phyloP scores from a whole-genome alignment of 2,113 vertebrate species.

The Hassar affinis region DNA sequence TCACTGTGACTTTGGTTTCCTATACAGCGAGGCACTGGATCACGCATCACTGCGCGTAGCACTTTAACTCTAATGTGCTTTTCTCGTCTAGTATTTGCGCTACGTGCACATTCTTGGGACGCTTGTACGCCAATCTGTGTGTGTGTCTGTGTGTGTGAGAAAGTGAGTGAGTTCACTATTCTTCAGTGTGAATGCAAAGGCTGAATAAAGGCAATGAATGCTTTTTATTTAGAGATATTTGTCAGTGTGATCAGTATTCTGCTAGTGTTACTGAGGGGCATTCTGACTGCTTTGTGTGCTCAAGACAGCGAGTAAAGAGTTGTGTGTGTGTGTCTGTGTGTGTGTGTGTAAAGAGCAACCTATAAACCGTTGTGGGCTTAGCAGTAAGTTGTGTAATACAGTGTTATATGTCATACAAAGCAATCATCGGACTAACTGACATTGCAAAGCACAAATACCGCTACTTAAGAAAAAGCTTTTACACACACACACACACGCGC shows the following conservation, averaged over 20 bases:
- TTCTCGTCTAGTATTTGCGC: neutral
- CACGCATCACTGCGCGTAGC: neutral
- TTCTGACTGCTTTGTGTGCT: constrained; percentile 43
- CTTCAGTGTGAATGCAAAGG: constrained; percentile 5
- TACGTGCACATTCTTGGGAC: constrained; percentile 5
- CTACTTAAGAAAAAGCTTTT: neutral
- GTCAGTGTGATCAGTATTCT: constrained; percentile 54
- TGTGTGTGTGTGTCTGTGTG: neutral
- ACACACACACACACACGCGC: neutral
- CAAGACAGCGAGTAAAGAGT: constrained; percentile 28
- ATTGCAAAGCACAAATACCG: neutral
- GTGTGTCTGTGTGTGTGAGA: neutral
- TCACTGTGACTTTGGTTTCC: neutral
- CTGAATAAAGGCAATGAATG: constrained; percentile 19
- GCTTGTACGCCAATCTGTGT: neutral
- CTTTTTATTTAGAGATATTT: constrained; percentile 11
- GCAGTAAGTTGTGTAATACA: neutral
- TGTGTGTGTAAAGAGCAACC: neutral
- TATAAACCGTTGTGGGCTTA: no score
- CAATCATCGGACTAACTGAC: neutral
- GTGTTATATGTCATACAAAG: neutral
- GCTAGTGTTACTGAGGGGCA: constrained; percentile 31
- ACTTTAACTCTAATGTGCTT: neutral
- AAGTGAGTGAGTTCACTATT: neutral
- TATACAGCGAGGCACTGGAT: neutral